These are phyloP conservation scores for Cnemophilus loriae DNA, from an alignment of 2,113 vertebrate species.

Conservation along the genomic window DNA sequence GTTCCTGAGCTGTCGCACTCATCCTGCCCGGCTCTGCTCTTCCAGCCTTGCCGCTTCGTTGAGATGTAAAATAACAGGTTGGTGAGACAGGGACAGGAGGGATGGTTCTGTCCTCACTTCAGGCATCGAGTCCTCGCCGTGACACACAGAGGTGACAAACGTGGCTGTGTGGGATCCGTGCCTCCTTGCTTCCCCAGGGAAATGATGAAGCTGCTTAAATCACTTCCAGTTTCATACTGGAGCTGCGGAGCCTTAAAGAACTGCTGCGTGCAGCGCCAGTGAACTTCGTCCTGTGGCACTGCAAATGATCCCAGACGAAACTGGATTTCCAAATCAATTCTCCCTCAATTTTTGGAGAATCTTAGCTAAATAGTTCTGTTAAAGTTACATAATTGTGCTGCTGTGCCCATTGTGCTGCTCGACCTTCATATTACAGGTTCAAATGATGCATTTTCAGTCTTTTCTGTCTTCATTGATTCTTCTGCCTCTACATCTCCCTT, in stretches of 20 bases:
- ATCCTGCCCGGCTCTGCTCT: background rate
- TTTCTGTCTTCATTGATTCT: background rate
- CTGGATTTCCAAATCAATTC: background rate
- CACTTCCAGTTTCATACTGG: background rate
- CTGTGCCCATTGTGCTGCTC: background rate
- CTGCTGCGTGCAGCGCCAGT: background rate
- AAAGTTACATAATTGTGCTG: background rate
- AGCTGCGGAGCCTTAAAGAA: background rate
- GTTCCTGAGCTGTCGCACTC: accelerated
- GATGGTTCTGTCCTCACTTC: background rate
- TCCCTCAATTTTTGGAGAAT: background rate
- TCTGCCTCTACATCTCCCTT: background rate
- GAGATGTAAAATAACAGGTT: background rate
- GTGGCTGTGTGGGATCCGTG: background rate
- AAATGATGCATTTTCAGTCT: background rate
- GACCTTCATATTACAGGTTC: background rate
- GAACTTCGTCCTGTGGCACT: background rate
- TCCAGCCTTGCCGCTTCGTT: accelerated
- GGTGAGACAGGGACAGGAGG: background rate
- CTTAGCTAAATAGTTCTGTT: background rate
- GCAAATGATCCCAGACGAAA: background rate
- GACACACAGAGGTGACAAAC: background rate
- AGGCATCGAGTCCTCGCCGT: background rate
- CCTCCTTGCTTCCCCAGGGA: background rate
- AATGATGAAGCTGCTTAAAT: background rate